Conservation (phyloP, 2,797 vertebrate genomes). For the Enteromius trimaculatus region DNA sequence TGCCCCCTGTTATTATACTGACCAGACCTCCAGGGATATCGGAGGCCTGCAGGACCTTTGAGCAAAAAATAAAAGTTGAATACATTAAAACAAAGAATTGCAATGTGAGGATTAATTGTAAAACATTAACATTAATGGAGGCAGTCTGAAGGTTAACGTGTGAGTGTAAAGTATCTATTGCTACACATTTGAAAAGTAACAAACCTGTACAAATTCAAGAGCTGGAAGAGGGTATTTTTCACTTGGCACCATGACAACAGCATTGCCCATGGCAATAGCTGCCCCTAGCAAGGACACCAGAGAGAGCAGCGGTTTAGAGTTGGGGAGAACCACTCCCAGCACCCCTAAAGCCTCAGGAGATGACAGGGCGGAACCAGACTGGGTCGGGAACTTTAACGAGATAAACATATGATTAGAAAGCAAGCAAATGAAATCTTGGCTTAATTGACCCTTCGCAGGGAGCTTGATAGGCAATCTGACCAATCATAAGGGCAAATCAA, state of each 20-base stretch:
- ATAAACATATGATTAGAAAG: neutral
- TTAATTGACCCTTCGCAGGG: neutral
- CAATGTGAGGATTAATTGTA: neutral
- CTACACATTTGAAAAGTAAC: conserved; percentile 14
- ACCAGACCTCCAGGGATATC: conserved; percentile 85
- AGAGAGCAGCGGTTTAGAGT: conserved; percentile 81
- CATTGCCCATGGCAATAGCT: conserved; percentile 82
- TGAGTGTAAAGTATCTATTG: neutral
- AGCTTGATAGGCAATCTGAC: too few relatives aligned
- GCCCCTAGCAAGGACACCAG: conserved; percentile 85
- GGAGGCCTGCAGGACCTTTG: conserved; percentile 82
- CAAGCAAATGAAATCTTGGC: neutral
- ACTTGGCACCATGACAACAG: conserved; percentile 84
- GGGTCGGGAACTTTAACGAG: conserved; percentile 67
- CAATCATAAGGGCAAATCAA: too few relatives aligned
- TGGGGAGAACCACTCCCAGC: conserved; percentile 83
- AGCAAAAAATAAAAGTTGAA: neutral
- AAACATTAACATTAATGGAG: neutral
- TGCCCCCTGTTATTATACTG: conserved; percentile 82
- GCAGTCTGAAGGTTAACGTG: neutral
- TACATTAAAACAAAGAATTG: neutral
- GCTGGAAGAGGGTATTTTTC: conserved; percentile 81
- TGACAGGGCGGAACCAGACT: conserved; percentile 82
- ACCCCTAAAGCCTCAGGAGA: conserved; percentile 86
- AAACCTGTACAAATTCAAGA: conserved; percentile 84